Percentiles rank a stretch among this genome's conserved stretches.
Evolutionary conservation across 2,113 vertebrate genomes (phyloP).

Genomic region (Formicarius rufipectus): DNA sequence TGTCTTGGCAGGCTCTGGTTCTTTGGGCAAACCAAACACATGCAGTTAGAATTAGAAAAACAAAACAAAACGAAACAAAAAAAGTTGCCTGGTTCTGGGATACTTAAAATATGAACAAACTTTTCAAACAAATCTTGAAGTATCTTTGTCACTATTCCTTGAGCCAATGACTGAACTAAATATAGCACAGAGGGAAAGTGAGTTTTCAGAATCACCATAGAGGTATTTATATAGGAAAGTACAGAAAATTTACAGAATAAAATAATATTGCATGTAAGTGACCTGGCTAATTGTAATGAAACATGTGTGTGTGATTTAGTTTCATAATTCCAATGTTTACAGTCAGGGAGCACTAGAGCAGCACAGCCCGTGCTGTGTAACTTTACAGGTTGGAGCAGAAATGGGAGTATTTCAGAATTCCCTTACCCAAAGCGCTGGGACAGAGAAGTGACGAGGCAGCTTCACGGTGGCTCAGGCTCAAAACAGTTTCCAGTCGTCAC

Average conservation of each 20-base stretch:
- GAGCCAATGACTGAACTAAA: neutral
- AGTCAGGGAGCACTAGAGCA: neutral
- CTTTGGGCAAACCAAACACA: neutral
- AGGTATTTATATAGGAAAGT: neutral
- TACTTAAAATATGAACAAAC: neutral
- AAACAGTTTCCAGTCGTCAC: neutral
- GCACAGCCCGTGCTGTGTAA: neutral
- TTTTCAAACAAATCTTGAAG: neutral
- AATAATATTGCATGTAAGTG: neutral
- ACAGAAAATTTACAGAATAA: neutral
- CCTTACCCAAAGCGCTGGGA: neutral
- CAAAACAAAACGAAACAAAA: too few relatives aligned
- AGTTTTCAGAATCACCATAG: neutral
- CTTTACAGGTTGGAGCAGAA: neutral
- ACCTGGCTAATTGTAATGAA: neutral
- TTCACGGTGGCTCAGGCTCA: neutral
- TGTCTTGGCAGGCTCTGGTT: neutral
- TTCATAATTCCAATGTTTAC: neutral
- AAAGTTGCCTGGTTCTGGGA: conserved; percentile 10
- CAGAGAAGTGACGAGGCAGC: neutral
- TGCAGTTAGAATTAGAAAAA: too few relatives aligned
- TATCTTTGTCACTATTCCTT: neutral
- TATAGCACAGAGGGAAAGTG: neutral
- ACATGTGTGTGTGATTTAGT: neutral
- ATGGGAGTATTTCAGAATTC: neutral